Evolutionary conservation across 2,797 vertebrate species (phyloP), one percentile per base, ranked within the genome.

Genomic region (Pipistrellus pipistrellus): DNA sequence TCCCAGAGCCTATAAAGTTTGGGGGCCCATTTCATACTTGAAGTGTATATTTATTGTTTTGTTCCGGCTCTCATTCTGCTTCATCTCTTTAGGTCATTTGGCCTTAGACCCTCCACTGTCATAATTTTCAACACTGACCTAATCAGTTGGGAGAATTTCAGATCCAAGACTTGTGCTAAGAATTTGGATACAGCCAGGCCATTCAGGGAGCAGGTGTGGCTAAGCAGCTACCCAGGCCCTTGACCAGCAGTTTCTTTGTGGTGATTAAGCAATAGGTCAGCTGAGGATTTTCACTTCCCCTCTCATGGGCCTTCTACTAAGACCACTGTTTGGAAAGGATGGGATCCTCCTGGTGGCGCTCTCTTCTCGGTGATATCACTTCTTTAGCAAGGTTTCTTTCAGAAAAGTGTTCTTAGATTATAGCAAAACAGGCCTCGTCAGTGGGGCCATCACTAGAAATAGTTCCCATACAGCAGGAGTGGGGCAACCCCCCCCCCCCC

Each of bases 71-170:
- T 96, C 96, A 93, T 95, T 97, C 94, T 96, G 8, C 64, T 94
- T 96, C 59, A 92, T 94, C 96, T 93, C 2, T 71, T 69, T 57
- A 95, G 96, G 95, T 97, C 96, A 82, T 85, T 81, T 97, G 98
- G 97, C 96, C 8, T 2, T 0, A 0, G 6, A 95, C 94, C 91
- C 57, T 95, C 93, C 89, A 30, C 92, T 85, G 84, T 92, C 95
- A 80, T 77, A 85, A 91, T 95, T 97, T 97, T 97, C 96, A 87
- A 89, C 86, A 78, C 93, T 98, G 97, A 97, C 91, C 95, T 96
- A 87, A 95, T 97, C 62, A 62, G 30, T 8, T 25, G 96, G 97
- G 97, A 97, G 91, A 83, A 94, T 97, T 95, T 95, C 73, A 30
- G 92, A 80, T 94, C 94, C 95, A 93, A 55, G 64, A 83, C 72